Percentiles rank a stretch among this genome's conserved stretches.
phyloP scores from a whole-genome alignment of 2,113 vertebrate genomes.

The Chaetops frenatus region DNA sequence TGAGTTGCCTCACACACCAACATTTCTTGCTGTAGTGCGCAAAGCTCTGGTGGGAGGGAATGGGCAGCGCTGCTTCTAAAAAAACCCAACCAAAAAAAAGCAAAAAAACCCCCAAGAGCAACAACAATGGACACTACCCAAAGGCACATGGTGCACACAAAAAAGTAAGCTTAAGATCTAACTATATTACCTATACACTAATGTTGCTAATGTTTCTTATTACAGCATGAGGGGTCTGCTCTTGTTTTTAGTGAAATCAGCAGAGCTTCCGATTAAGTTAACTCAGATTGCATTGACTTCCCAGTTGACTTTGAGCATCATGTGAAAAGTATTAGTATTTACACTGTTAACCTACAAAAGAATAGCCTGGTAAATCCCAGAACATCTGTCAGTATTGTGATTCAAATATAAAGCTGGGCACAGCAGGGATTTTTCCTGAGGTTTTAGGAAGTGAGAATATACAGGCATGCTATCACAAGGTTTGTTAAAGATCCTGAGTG shows the following conservation, averaged over 20 bases:
- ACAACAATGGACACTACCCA: fast-evolving
- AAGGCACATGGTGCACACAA: not conserved
- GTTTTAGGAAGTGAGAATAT: not conserved
- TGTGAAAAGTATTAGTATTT: not conserved
- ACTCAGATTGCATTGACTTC: not conserved
- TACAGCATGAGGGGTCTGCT: not conserved
- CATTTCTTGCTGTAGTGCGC: not conserved
- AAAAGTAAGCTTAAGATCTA: fast-evolving
- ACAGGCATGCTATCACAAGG: not conserved
- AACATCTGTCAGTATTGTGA: not conserved
- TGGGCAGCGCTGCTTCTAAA: not conserved
- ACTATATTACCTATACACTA: not conserved
- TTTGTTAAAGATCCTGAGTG: not conserved
- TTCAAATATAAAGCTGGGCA: not conserved
- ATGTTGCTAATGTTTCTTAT: not conserved
- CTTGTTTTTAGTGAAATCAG: not conserved
- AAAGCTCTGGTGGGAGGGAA: fast-evolving
- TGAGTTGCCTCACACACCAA: not conserved
- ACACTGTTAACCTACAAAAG: not conserved
- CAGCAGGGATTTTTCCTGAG: not conserved
- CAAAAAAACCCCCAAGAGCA: not conserved
- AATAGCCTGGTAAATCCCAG: not conserved
- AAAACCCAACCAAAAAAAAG: not conserved
- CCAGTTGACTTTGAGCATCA: not conserved
- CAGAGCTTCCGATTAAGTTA: not conserved